These are phyloP conservation scores for Pipa parva DNA, from an alignment of 2,113 vertebrate genomes.

Conservation along the genomic window DNA sequence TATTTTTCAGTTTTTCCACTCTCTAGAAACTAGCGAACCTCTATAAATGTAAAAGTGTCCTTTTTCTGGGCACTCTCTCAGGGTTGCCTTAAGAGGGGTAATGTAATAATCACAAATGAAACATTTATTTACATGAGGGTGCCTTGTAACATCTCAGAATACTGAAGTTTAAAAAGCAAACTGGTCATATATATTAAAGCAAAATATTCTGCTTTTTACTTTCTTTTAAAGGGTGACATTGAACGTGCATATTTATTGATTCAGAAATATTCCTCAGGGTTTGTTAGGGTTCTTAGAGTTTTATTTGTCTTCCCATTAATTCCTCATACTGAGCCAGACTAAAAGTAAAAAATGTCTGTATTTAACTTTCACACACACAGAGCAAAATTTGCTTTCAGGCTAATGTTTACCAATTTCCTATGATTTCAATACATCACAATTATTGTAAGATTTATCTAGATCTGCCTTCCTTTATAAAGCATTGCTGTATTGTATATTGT, in stretches of 20 bases:
- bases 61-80: too few species aligned
- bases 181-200: too few species aligned
- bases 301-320: conserved; percentile 6
- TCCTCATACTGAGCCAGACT: not conserved
- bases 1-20: too few species aligned
- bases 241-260: conserved; percentile 20
- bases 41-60: too few species aligned
- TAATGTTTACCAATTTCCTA: not conserved
- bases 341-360: conserved; percentile 5
- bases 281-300: too few species aligned
- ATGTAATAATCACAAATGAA: too few species aligned
- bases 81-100: too few species aligned
- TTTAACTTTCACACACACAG: conserved; percentile 6
- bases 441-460: not conserved
- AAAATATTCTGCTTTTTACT: too few species aligned
- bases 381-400: not conserved
- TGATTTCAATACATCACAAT: not conserved
- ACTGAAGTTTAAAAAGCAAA: too few species aligned
- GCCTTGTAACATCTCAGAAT: too few species aligned
- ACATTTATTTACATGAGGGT: too few species aligned
- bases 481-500: not conserved
- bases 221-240: conserved; percentile 5
- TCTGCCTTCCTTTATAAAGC: not conserved
- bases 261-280: not conserved
- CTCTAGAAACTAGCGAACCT: too few species aligned